Evolutionary conservation across 2,888 invertebrate genomes (phyloP).

Genomic region (Cyaniris semiargus): DNA sequence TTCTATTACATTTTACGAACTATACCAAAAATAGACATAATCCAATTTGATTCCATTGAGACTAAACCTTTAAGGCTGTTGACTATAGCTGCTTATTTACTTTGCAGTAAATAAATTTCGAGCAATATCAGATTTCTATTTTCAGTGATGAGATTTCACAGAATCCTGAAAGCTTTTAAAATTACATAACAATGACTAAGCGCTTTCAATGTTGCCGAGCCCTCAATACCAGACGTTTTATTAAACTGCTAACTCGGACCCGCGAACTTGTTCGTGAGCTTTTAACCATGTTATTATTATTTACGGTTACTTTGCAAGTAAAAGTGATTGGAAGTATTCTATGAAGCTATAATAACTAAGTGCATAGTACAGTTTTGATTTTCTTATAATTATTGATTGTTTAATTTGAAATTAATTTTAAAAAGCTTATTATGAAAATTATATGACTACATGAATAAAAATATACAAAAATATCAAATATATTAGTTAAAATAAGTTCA

Average conservation of each 20-base stretch:
- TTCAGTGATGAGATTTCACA: constrained; percentile 20
- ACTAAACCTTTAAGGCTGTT: background rate
- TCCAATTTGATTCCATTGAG: background rate
- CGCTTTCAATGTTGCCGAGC: constrained; percentile 16
- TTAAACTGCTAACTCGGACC: constrained; percentile 15
- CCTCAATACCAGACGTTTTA: constrained; percentile 18
- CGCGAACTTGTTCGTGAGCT: background rate
- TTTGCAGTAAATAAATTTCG: constrained; percentile 5
- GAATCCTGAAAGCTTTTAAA: constrained; percentile 25
- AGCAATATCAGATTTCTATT: constrained; percentile 1
- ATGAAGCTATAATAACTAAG: background rate
- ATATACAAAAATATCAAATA: no score
- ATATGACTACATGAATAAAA: no score
- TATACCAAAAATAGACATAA: background rate
- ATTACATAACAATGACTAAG: constrained; percentile 24
- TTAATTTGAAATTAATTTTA: background rate
- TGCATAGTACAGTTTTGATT: background rate
- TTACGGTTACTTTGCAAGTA: background rate
- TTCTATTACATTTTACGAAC: background rate
- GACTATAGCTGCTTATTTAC: background rate
- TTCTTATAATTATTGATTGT: background rate
- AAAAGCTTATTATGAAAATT: no score
- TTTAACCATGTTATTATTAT: background rate
- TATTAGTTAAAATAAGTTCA: no score
- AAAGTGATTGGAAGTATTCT: no score